These are phyloP conservation scores for Lasioglossum figueresi DNA, from an alignment of 2,888 invertebrate genomes.

Conservation along the genomic window DNA sequence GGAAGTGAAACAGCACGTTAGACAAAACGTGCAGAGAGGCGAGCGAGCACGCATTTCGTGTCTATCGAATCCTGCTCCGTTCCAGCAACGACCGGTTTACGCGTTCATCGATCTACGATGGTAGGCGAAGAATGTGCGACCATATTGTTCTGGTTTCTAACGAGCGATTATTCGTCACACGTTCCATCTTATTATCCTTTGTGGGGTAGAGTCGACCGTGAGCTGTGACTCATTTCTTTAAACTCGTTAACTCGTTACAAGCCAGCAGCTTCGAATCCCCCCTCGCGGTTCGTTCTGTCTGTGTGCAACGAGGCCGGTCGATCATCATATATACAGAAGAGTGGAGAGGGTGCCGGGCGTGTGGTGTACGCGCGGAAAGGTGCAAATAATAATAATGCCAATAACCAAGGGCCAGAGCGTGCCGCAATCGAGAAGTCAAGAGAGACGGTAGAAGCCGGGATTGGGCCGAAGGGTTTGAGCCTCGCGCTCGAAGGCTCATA, in stretches of 20 bases:
- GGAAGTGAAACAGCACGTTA: conserved; percentile 30
- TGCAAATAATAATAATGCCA: conserved; percentile 72
- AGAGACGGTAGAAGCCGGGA: conserved; percentile 54
- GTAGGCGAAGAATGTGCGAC: conserved; percentile 43
- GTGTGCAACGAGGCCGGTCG: conserved; percentile 65
- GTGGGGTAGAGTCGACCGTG: conserved; percentile 37
- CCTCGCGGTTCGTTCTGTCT: conserved; percentile 40
- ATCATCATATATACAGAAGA: conserved; percentile 52
- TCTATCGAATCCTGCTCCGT: conserved; percentile 43
- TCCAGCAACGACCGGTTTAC: conserved; percentile 25
- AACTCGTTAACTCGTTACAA: conserved; percentile 71
- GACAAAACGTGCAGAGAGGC: conserved; percentile 42
- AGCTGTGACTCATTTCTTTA: conserved; percentile 69
- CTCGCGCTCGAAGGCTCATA: conserved; percentile 65
- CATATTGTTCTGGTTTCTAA: conserved; percentile 55
- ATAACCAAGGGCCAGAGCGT: conserved; percentile 64
- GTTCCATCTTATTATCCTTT: conserved; percentile 65
- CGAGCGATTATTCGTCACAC: conserved; percentile 64
- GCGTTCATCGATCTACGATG: conserved; percentile 53
- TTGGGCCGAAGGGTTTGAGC: conserved; percentile 68
- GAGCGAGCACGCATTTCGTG: conserved; percentile 32
- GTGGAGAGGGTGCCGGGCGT: conserved; percentile 22
- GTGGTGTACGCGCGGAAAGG: conserved; percentile 63
- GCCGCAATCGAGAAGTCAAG: conserved; percentile 66
- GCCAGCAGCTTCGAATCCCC: conserved; percentile 52